Evolutionary conservation across 53 echinoderm and acorn worm genomes (phyloP).

Genomic region (Holothuria leucospilota): DNA sequence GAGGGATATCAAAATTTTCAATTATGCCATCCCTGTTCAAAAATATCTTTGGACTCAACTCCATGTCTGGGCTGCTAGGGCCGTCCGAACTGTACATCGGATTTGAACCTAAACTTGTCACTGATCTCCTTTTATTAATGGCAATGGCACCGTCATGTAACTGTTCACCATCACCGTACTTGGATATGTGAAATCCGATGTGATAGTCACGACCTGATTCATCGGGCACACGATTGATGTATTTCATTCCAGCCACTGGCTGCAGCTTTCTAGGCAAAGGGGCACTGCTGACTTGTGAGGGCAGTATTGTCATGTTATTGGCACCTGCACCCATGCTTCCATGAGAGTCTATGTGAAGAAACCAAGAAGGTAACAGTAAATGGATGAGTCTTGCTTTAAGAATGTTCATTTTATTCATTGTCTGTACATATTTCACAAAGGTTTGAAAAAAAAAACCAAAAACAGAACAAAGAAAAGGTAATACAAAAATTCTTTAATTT

Average conservation of each 20-base stretch:
- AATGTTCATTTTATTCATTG: no score
- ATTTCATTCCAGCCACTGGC: conserved; percentile 39
- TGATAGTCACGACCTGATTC: conserved; percentile 21
- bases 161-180: conserved; percentile 16
- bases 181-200: conserved; percentile 39
- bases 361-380: no score
- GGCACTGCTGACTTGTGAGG: background rate
- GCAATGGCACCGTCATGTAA: background rate
- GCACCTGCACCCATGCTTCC: no score
- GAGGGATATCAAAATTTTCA: conserved; percentile 37
- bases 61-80: conserved; percentile 7
- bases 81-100: conserved; percentile 18
- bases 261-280: conserved; percentile 27
- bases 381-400: no score
- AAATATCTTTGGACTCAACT: background rate
- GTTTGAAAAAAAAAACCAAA: no score
- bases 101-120: conserved; percentile 29
- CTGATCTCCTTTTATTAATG: conserved; percentile 10
- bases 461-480: no score
- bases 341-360: no score
- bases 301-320: background rate
- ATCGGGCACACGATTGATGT: background rate
- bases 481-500: no score
- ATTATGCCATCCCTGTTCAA: background rate
- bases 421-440: no score